Percentiles rank a stretch among this genome's conserved stretches.
These are phyloP conservation scores for Zelostemma sp. DNA, from an alignment of 1,140 invertebrate species.

Conservation along the genomic window DNA sequence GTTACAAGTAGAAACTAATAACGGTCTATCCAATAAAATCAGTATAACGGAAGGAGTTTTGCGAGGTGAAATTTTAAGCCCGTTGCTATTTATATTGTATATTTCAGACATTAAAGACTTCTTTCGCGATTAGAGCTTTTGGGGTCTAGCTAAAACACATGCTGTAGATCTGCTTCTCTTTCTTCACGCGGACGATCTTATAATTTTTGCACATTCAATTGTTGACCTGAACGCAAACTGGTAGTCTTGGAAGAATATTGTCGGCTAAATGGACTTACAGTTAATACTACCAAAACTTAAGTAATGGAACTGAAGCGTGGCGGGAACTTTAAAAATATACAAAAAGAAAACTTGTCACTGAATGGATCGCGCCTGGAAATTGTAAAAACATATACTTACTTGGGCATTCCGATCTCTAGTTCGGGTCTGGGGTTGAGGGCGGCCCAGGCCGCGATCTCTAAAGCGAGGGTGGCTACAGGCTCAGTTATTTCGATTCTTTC, in stretches of 20 bases:
- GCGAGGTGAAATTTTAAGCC: constrained; percentile 11
- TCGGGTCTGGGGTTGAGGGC: too few species aligned
- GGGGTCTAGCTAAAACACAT: too few species aligned
- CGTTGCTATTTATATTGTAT: constrained; percentile 14
- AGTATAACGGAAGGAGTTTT: constrained; percentile 9
- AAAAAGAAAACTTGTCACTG: too few species aligned
- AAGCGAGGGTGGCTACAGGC: background rate
- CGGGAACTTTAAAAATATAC: too few species aligned
- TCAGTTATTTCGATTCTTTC: background rate
- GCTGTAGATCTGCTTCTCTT: constrained; percentile 7
- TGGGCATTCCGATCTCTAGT: too few species aligned
- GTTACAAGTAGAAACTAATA: background rate
- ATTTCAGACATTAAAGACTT: constrained; percentile 5
- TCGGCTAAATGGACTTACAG: background rate
- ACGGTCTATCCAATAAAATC: background rate
- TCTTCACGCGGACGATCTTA: constrained; percentile 12
- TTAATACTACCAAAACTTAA: background rate
- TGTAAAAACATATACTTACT: too few species aligned
- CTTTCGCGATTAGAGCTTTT: too few species aligned
- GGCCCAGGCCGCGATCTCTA: too few species aligned
- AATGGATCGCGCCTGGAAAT: too few species aligned
- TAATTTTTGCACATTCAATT: constrained; percentile 8
- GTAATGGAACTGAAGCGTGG: too few species aligned
- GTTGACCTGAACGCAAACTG: constrained; percentile 4
- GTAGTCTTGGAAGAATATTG: constrained; percentile 15